phyloP scores from a whole-genome alignment of 2,797 vertebrate species.

The Sarcophilus harrisii region DNA sequence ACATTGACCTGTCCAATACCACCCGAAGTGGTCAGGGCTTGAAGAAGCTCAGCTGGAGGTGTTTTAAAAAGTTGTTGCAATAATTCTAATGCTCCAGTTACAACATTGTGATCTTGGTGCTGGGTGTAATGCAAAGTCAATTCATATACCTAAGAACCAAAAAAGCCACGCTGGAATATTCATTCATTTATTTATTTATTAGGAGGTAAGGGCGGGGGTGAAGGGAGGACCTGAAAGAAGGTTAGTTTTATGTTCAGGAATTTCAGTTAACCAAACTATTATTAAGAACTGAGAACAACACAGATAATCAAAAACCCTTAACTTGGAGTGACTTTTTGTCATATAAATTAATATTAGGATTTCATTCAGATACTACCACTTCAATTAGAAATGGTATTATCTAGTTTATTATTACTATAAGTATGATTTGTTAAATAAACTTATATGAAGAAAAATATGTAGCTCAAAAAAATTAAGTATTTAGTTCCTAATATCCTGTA shows the following conservation, averaged over 20 bases:
- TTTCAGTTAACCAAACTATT: background rate
- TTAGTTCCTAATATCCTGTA: background rate
- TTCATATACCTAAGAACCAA: slow-evolving; percentile 91
- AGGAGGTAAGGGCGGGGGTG: background rate
- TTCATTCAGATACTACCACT: background rate
- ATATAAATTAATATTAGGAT: slow-evolving; percentile 12
- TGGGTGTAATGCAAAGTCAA: slow-evolving; percentile 95
- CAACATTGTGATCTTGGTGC: slow-evolving; percentile 97
- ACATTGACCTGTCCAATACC: slow-evolving; percentile 88
- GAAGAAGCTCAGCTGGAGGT: slow-evolving; percentile 93
- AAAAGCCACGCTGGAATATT: background rate
- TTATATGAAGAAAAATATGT: background rate
- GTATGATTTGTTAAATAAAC: background rate
- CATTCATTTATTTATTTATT: background rate
- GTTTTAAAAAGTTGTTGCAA: slow-evolving; percentile 96
- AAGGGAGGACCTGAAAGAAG: background rate
- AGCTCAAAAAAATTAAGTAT: background rate
- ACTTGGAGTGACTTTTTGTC: background rate
- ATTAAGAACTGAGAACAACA: background rate
- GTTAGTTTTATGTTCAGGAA: background rate
- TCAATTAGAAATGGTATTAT: background rate
- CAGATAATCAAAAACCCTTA: background rate
- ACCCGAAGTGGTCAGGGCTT: slow-evolving; percentile 89
- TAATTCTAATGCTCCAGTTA: slow-evolving; percentile 95
- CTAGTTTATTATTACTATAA: background rate